Evolutionary conservation across 2,888 invertebrate genomes (phyloP), one percentile per base, ranked within the genome.

Genomic region (Drosophila mayaguana): DNA sequence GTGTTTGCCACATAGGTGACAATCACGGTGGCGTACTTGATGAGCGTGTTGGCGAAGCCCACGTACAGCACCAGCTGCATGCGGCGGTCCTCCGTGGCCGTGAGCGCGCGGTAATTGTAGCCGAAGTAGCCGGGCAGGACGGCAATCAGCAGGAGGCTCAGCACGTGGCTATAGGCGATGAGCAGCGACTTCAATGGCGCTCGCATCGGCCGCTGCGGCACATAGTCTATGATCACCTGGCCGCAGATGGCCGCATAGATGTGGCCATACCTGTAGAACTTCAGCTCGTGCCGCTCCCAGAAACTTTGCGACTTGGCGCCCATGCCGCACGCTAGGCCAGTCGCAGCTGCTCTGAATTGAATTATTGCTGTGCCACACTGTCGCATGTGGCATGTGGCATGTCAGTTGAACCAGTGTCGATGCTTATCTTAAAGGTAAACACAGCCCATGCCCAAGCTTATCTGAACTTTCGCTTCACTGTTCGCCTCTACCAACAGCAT

Each of bases 201-300:
- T 2, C 60, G 71, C 43, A 83, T 36, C 1, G 78, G 71, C n/a
- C 66, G 56, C 45, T 86, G 80, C 5, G 90, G 91, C 60, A 80
- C 65, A 48, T 91, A 91, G 32, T 91, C 91, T 32, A 91, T 90
- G 16, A 81, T 72, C 64, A 83, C 82, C 55, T 91, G 83, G 12
- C 91, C 91, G 25, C 70, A 88, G 36, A 91, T 68, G 14, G 72
- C 75, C 4, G 91, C 91, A 68, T 91, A 91, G 36, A 91, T 72
- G 53, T 91, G 86, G 3, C 91, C 90, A 40, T 89, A 91, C 18
- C 76, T 73, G 42, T 78, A 91, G 71, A 91, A 79, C 56, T 83
- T 88, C 11, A 74, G 48, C 66, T 86, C 88, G 63, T 91, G 83
- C 0, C 80, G 79, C 34, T 91, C 90, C 90, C 90, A 91, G 55